Conservation (phyloP, 2,113 vertebrate species). For the Hucho hucho region DNA sequence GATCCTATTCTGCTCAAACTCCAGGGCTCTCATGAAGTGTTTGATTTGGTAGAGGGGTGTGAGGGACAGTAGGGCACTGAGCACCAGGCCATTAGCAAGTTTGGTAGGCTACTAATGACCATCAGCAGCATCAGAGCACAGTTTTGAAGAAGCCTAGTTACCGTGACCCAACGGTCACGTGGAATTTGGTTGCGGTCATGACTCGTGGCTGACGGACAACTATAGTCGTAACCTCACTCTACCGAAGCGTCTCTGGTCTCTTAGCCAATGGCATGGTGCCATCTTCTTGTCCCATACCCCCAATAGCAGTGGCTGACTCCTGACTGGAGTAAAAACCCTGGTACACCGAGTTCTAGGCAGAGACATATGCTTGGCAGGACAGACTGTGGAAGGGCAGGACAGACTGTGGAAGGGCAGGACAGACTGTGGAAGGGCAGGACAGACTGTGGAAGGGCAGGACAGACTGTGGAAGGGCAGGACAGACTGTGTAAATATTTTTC, state of each 20-base stretch:
- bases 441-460: no score
- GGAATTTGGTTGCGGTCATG: conserved; percentile 17
- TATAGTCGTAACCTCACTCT: conserved; percentile 46
- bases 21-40: no score
- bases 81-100: no score
- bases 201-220: conserved; percentile 52
- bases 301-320: no score
- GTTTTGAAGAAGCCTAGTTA: not conserved
- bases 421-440: no score
- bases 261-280: conserved; percentile 8
- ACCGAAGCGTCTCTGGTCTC: not conserved
- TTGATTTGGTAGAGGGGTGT: no score
- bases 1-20: conserved; percentile 11
- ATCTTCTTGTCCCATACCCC: not conserved
- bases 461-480: no score
- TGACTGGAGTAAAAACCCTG: conserved; percentile 16
- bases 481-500: conserved; percentile 34
- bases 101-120: no score
- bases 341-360: conserved; percentile 44
- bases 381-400: no score
- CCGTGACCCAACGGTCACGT: not conserved
- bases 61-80: no score
- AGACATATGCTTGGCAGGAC: not conserved
- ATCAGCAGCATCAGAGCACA: no score
- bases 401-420: no score